A percentile compares a stretch with the other conserved stretches of the same genome.
phyloP scores from a whole-genome alignment of 2,888 invertebrate species.

The Pyrochroa serraticornis region DNA sequence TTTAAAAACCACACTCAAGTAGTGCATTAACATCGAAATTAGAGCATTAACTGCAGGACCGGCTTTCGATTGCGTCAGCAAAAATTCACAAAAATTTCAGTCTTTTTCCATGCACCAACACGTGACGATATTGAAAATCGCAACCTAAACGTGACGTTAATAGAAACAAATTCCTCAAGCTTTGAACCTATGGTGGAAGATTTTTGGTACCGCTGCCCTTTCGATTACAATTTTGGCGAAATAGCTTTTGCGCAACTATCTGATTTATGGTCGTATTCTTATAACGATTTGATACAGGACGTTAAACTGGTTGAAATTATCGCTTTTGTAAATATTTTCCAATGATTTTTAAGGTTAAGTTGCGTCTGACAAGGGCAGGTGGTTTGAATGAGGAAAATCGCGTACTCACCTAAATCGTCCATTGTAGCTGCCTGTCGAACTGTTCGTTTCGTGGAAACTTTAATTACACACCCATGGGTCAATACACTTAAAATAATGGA shows the following conservation, averaged over 20 bases:
- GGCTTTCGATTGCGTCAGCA: no score
- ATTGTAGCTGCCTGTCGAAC: slow-evolving; percentile 37
- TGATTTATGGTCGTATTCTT: background rate
- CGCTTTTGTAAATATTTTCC: background rate
- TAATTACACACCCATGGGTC: slow-evolving; percentile 14
- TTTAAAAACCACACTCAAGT: no score
- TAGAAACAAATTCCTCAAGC: no score
- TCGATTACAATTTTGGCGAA: background rate
- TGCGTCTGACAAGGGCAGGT: slow-evolving; percentile 10
- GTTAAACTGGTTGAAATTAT: background rate
- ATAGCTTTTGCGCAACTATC: background rate
- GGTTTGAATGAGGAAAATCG: slow-evolving; percentile 10
- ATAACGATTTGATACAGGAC: no score
- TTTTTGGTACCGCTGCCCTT: no score
- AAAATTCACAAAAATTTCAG: no score
- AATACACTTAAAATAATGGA: slow-evolving; percentile 12
- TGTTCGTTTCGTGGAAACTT: slow-evolving; percentile 12
- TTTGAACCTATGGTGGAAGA: no score
- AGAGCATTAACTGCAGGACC: no score
- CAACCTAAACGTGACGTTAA: no score
- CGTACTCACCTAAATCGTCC: slow-evolving; percentile 54
- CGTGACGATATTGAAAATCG: no score
- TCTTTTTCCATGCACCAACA: no score
- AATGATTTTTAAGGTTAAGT: slow-evolving; percentile 19
- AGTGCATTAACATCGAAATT: no score